These are phyloP conservation scores for Phoenicopterus ruber DNA, from an alignment of 2,113 vertebrate species.

Conservation along the genomic window DNA sequence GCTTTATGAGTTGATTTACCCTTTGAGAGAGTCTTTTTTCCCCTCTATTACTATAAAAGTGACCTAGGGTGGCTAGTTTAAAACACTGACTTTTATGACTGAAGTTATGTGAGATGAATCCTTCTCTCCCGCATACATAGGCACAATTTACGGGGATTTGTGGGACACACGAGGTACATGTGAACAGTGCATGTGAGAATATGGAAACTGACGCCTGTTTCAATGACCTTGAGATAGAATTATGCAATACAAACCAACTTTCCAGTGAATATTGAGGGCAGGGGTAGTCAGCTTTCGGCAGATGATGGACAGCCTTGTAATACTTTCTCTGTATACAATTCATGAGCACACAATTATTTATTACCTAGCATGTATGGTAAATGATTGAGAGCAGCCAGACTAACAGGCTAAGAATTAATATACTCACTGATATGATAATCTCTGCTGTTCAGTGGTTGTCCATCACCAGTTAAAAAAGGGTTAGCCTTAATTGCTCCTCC, in stretches of 20 bases:
- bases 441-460: neutral
- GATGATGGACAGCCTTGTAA: neutral
- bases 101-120: neutral
- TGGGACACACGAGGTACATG: fast-evolving
- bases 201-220: neutral
- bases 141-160: neutral
- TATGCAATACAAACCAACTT: neutral
- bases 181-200: neutral
- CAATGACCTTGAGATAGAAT: neutral
- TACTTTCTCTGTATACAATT: neutral
- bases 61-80: neutral
- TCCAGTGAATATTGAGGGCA: neutral
- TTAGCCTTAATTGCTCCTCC: neutral
- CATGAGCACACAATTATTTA: neutral
- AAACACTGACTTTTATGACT: neutral
- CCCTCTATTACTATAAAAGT: neutral
- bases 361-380: neutral
- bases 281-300: neutral
- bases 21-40: neutral
- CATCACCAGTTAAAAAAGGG: neutral
- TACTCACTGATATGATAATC: neutral
- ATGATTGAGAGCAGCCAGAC: neutral
- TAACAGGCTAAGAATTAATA: neutral
- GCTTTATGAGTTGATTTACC: neutral
- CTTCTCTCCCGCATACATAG: neutral